Evolutionary conservation across 2,888 invertebrate genomes (phyloP).

Genomic region (Platynereis dumerilii): DNA sequence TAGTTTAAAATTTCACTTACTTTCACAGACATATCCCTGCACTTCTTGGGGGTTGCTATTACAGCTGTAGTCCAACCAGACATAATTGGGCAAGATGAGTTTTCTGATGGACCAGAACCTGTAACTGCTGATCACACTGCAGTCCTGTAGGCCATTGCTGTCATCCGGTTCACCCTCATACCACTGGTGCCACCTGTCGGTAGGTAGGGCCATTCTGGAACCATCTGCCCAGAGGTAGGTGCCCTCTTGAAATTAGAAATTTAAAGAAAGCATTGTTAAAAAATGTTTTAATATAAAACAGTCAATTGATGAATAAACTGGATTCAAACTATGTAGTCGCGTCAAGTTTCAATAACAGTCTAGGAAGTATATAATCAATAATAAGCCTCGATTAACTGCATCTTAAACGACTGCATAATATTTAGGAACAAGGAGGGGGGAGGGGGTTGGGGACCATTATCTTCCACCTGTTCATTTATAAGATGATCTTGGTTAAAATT

Average conservation of each 20-base stretch:
- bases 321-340: too few relatives aligned
- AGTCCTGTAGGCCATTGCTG: conserved; percentile 18
- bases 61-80: conserved; percentile 31
- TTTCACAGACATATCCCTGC: conserved; percentile 36
- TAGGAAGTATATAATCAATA: too few relatives aligned
- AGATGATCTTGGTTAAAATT: too few relatives aligned
- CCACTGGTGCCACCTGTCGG: conserved; percentile 29
- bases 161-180: conserved; percentile 29
- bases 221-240: conserved; percentile 27
- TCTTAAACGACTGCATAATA: too few relatives aligned
- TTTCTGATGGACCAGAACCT: conserved; percentile 27
- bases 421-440: too few relatives aligned
- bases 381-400: too few relatives aligned
- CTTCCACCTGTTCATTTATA: too few relatives aligned
- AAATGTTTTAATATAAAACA: too few relatives aligned
- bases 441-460: too few relatives aligned
- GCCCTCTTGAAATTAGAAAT: conserved; percentile 20
- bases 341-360: too few relatives aligned
- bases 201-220: conserved; percentile 19
- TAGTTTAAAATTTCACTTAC: conserved; percentile 23
- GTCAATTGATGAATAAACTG: too few relatives aligned
- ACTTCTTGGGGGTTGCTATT: conserved; percentile 30
- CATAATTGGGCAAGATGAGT: conserved; percentile 19
- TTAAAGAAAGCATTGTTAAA: not conserved
- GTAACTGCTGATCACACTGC: conserved; percentile 34